Evolutionary conservation across 2,888 invertebrate genomes (phyloP).

Genomic region (Macroteleia sp.): DNA sequence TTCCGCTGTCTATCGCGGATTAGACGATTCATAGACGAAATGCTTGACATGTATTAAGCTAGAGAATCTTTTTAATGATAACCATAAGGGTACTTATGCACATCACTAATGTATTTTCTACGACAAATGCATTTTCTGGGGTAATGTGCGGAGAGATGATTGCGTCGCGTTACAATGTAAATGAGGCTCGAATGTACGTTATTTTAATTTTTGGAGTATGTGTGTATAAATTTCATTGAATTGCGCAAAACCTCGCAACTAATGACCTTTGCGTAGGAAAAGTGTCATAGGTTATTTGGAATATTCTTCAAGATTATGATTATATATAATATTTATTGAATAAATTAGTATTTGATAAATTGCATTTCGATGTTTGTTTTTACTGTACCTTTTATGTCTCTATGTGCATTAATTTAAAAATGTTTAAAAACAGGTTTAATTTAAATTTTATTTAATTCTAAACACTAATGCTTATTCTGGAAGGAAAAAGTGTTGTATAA

Average conservation of each 20-base stretch:
- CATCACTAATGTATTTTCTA: conserved; percentile 42
- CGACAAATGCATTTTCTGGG: too few species aligned
- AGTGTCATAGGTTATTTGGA: conserved; percentile 57
- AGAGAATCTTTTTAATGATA: conserved; percentile 11
- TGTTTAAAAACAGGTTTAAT: too few species aligned
- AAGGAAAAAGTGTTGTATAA: too few species aligned
- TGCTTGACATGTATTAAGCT: conserved; percentile 27
- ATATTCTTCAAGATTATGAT: conserved; percentile 15
- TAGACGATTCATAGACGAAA: conserved; percentile 14
- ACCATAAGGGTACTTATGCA: conserved; percentile 27
- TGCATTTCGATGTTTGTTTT: too few species aligned
- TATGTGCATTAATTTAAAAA: too few species aligned
- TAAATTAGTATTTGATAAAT: conserved; percentile 60
- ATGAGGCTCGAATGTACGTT: conserved; percentile 29
- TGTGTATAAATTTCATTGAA: conserved; percentile 16
- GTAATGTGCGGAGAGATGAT: too few species aligned
- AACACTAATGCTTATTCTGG: too few species aligned
- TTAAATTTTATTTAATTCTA: too few species aligned
- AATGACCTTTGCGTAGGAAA: conserved; percentile 47
- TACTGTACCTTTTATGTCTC: too few species aligned
- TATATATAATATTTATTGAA: conserved; percentile 57
- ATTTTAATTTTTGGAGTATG: conserved; percentile 14
- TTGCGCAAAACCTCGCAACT: conserved; percentile 52
- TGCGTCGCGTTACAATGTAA: conserved; percentile 25
- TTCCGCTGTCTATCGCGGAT: conserved; percentile 33